Evolutionary conservation across 2,797 vertebrate genomes (phyloP), one percentile per base, ranked within the genome.

Genomic region (Hyperoplus immaculatus): DNA sequence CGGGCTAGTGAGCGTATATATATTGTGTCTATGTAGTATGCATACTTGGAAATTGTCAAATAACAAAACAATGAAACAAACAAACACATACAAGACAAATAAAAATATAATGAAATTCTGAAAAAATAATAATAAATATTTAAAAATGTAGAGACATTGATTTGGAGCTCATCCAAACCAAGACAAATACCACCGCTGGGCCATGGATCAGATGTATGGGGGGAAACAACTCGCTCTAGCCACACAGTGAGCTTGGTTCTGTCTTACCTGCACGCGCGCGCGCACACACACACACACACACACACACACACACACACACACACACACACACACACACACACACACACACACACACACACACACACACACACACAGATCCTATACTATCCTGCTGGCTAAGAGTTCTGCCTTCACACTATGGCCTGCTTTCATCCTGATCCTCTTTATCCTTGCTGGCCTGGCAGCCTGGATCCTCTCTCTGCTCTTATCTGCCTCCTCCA

Each of bases 401-500:
- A 76, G 84, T 84, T 88, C 77, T 78, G 87, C 84, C 77, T 79
- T 84, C 85, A 72, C 72, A 73, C 75, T 83, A 78, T 84, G 90
- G 87, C 84, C 77, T 45, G 71, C 82, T 88, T 90, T 91, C 87
- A 92, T 86, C 83, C 88, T 87, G 87, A 92, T 88, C 80, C 85
- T 83, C 85, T 92, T 91, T 87, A 91, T 93, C 89, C 86, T 69
- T 47, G 86, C 87, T 88, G 88, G 86, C 92, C 81, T 87, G 85
- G 88, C 90, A 90, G 88, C 84, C 77, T 55, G 82, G 86, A 80
- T 89, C 82, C 83, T 83, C 83, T 83, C 83, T 83, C 81, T 61
- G 83, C 90, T 88, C 88, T 92, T 92, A 93, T 94, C 92, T 78
- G 79, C 76, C 87, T 84, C 76, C 82, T 86, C 72, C 88, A 89